Evolutionary conservation across 2,113 vertebrate genomes (phyloP).

Genomic region (Rattus rattus): DNA sequence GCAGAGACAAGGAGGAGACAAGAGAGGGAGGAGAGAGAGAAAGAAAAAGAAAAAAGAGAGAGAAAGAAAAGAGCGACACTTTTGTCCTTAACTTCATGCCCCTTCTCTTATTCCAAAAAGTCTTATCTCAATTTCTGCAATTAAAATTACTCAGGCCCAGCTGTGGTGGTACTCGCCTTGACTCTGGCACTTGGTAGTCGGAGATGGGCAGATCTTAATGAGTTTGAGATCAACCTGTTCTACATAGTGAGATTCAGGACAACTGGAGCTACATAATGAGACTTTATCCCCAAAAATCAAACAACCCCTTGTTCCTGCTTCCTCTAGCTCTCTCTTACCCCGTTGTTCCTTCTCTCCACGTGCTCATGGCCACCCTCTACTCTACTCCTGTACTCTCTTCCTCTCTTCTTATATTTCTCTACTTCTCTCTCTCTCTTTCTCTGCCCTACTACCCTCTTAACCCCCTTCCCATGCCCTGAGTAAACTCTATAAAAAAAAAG

Average conservation of each 20-base stretch:
- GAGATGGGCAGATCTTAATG: background rate
- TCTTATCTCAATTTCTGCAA: slow-evolving; percentile 30
- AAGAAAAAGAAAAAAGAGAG: too few species aligned
- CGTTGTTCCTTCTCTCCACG: too few species aligned
- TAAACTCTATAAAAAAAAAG: background rate
- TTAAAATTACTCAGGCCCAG: slow-evolving; percentile 39
- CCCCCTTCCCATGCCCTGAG: too few species aligned
- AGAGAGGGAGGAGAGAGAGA: too few species aligned
- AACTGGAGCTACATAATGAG: background rate
- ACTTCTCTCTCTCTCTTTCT: too few species aligned
- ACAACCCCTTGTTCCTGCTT: too few species aligned
- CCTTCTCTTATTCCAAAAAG: background rate
- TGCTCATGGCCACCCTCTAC: too few species aligned
- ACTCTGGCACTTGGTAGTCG: background rate
- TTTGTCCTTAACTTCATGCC: background rate
- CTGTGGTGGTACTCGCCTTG: background rate
- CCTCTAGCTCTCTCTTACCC: too few species aligned
- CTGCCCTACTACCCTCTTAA: too few species aligned
- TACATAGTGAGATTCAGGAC: background rate
- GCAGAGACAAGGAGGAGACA: too few species aligned
- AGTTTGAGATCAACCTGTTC: background rate
- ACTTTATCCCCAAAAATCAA: background rate
- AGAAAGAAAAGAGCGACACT: background rate
- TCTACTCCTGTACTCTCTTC: too few species aligned
- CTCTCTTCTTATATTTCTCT: too few species aligned